Percentiles rank a stretch among this genome's conserved stretches.
phyloP scores from a whole-genome alignment of 2,113 vertebrate genomes.

The Aptenodytes patagonicus region DNA sequence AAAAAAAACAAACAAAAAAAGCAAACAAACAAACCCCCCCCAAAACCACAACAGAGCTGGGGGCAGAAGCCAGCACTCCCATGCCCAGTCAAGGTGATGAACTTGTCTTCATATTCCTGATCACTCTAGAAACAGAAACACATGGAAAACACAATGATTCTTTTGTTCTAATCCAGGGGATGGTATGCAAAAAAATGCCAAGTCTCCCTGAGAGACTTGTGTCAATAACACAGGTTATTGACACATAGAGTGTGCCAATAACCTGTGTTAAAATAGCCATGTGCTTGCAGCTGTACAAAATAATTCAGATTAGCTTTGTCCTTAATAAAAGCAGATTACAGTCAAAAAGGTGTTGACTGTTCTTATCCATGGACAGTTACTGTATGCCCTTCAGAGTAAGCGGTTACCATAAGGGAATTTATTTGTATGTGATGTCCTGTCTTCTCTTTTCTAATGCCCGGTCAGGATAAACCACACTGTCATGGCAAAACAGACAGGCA shows the following conservation, averaged over 20 bases:
- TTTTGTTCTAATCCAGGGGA: background rate
- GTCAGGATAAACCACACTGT: background rate
- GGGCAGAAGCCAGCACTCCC: background rate
- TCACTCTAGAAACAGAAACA: background rate
- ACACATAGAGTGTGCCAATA: background rate
- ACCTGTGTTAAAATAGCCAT: background rate
- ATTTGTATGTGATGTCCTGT: background rate
- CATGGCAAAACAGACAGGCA: background rate
- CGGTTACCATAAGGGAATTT: background rate
- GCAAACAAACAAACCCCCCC: background rate
- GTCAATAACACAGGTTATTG: background rate
- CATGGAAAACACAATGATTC: background rate
- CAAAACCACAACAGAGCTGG: background rate
- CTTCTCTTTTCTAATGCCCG: background rate
- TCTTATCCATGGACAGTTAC: background rate
- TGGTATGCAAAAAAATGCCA: fast-evolving
- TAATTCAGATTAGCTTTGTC: background rate
- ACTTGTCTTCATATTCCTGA: background rate
- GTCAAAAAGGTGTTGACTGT: background rate
- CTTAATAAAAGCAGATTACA: background rate
- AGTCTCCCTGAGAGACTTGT: background rate
- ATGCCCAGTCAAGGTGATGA: background rate
- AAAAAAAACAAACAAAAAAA: background rate
- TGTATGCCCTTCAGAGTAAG: background rate
- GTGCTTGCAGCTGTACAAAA: background rate